Evolutionary conservation across 1,140 invertebrate species (phyloP), one percentile per base, ranked within the genome.

Genomic region (Notospermus geniculatus): DNA sequence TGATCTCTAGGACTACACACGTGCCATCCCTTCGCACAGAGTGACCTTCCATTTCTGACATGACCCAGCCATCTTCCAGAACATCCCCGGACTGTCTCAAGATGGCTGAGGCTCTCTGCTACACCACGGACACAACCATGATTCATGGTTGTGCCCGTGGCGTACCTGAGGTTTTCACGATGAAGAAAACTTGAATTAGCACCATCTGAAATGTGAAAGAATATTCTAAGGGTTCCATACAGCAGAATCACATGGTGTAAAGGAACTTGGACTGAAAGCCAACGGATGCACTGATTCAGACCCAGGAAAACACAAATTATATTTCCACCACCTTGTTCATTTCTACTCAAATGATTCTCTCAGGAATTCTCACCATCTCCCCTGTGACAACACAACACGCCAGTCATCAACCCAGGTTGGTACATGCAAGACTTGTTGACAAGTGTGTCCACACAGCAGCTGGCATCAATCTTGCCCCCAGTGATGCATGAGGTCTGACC

Each of bases 11-110:
- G 72, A 54, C 65, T 75, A 54, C 76, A 78, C 27, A 76, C 76
- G 23, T 66, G 64, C 74, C 74, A 78, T 2, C 76, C 74, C 22
- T 65, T 70, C 41, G 62, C 62, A 66, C 76, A 78, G 23, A 78
- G 67, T 9, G 50, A 46, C 30, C 62, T 39, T 2, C 67, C 72
- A 25, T 66, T 59, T 41, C 64, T 68, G 22, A 78, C 73, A 65
- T 78, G 76, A 46, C 76, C 76, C 17, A 70, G 65, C 76, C 76
- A 78, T 7, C 46, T 59, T 2, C 75, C 75, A 13, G 60, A 39
- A 65, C 76, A 76, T 22, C 72, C 74, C 27, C 76, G 76, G 11
- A 78, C 65, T 55, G 72, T 64, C 22, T 64, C 60, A 50, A 71
- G 68, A 9, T 66, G 57, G 25, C 66, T 59, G 17, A 78, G 62